Evolutionary conservation across 1,140 invertebrate species (phyloP).

Genomic region (Dermatophagoides farinae): DNA sequence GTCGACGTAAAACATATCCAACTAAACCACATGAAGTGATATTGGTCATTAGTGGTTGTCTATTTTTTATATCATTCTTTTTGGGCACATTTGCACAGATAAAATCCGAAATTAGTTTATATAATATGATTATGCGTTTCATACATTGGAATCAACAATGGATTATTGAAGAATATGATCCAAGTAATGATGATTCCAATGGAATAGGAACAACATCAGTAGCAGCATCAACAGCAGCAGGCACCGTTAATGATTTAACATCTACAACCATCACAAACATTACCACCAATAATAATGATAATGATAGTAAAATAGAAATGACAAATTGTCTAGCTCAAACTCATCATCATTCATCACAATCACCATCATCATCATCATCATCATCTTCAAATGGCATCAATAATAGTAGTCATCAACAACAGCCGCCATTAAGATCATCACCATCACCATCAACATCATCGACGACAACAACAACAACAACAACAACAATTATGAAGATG

Average conservation of each 20-base stretch:
- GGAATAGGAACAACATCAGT: neutral
- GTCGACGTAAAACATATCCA: neutral
- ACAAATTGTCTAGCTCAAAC: too few species aligned
- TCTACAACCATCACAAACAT: too few species aligned
- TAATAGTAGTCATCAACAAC: too few species aligned
- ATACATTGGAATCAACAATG: slow-evolving; percentile 4
- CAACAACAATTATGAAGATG: too few species aligned
- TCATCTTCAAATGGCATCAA: too few species aligned
- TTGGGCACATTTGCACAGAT: slow-evolving; percentile 5
- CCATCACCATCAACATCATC: too few species aligned
- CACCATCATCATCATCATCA: too few species aligned
- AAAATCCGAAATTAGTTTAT: neutral
- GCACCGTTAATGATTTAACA: neutral
- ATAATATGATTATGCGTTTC: slow-evolving; percentile 3
- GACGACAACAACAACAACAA: too few species aligned
- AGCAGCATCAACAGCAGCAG: neutral
- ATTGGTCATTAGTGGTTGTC: slow-evolving; percentile 1
- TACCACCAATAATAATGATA: too few species aligned
- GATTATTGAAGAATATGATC: slow-evolving; percentile 9
- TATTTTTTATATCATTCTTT: slow-evolving; percentile 4
- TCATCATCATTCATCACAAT: too few species aligned
- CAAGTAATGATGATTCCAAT: neutral
- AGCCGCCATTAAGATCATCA: too few species aligned
- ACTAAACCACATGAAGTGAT: slow-evolving; percentile 1
- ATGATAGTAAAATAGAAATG: too few species aligned